Conservation (phyloP, 2,113 vertebrate species). For the Centrocercus urophasianus region DNA sequence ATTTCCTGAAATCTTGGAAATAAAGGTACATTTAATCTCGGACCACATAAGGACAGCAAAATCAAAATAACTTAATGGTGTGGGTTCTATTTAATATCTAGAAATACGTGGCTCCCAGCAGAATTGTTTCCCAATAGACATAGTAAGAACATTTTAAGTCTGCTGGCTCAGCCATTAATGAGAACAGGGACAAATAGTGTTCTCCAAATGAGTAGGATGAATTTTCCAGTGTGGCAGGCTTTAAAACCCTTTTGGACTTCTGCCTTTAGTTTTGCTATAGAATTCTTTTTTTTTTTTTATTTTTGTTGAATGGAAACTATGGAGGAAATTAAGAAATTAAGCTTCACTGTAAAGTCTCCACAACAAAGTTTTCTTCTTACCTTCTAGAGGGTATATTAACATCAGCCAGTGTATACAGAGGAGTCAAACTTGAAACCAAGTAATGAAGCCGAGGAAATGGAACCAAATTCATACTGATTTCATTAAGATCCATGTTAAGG, state of each 20-base stretch:
- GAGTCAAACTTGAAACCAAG: constrained; percentile 93
- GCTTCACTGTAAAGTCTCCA: not conserved
- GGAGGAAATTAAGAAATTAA: not conserved
- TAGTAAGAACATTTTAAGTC: not conserved
- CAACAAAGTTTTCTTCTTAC: constrained; percentile 67
- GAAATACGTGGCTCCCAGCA: not conserved
- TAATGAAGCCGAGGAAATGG: constrained; percentile 96
- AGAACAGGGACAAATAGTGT: not conserved
- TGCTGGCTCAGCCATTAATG: not conserved
- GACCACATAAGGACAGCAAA: no score
- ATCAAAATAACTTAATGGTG: not conserved
- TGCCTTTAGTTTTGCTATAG: not conserved
- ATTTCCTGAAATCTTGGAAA: not conserved
- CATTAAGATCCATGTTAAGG: constrained; percentile 98
- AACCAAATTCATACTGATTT: constrained; percentile 97
- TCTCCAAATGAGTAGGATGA: not conserved
- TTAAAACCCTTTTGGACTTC: not conserved
- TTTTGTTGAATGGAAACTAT: not conserved
- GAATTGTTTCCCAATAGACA: not conserved
- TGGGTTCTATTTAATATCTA: not conserved
- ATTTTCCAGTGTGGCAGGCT: not conserved
- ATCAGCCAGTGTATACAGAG: constrained; percentile 91
- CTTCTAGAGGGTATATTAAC: constrained; percentile 88
- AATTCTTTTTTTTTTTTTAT: no score
- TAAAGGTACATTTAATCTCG: not conserved